Evolutionary conservation across 1,140 invertebrate species (phyloP).

Genomic region (Dufourea novaeangliae): DNA sequence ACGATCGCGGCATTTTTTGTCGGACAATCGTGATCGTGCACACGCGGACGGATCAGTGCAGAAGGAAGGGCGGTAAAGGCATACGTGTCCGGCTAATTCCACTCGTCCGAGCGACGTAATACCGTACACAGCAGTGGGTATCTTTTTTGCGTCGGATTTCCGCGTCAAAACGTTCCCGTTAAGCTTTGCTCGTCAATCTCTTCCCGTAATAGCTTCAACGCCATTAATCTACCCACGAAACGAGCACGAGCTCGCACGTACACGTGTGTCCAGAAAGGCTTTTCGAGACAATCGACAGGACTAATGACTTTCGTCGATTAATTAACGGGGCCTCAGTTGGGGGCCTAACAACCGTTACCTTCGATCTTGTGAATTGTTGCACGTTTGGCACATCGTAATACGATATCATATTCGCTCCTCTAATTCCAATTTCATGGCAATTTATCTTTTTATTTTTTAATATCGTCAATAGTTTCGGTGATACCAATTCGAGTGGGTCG

Average conservation of each 20-base stretch:
- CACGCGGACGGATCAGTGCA: background rate
- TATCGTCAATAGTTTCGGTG: no score
- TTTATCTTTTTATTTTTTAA: background rate
- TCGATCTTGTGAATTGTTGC: background rate
- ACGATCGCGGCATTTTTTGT: constrained; percentile 9
- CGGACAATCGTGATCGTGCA: background rate
- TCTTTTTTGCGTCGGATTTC: constrained; percentile 3
- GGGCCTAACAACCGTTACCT: constrained; percentile 7
- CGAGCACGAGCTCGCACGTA: background rate
- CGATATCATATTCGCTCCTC: no score
- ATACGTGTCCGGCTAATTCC: constrained; percentile 27
- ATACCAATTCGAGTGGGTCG: no score
- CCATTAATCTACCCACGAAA: constrained; percentile 24
- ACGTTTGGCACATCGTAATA: background rate
- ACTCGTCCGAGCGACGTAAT: constrained; percentile 9
- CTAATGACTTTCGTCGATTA: constrained; percentile 36
- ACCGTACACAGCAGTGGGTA: no score
- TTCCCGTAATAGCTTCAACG: constrained; percentile 14
- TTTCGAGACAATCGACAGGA: background rate
- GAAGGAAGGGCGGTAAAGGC: background rate
- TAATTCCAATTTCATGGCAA: background rate
- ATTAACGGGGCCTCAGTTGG: constrained; percentile 33
- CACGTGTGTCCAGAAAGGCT: background rate
- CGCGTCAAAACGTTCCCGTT: constrained; percentile 36
- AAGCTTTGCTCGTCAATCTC: constrained; percentile 32